Base-by-base conservation (phyloP, 2,797 vertebrate genomes). In the Phoeniculus purpureus region DNA sequence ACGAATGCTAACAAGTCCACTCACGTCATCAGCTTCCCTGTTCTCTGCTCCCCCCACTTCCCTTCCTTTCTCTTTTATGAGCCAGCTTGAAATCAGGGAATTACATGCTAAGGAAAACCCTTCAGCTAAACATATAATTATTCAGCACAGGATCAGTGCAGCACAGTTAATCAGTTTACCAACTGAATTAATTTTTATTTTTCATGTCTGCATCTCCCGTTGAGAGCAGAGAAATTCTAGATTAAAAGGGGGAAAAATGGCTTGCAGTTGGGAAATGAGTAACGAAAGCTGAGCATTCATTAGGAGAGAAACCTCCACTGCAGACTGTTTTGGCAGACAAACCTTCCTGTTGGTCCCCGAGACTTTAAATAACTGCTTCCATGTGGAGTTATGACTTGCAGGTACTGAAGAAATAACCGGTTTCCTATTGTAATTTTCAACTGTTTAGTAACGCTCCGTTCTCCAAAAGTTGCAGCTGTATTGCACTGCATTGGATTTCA, bases 101-200 rank as follows among this genome's bases (percentile, higher is more conserved):
- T 97, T 96, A 96, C 93, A 94, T 96, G 96, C 93, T 94, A 96
- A 95, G 94, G 95, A 96, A 97, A 97, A 92, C 83, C 88, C 95
- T 97, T 96, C 94, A 96, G 96, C 93, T 94, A 97, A 97, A 97
- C 88, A 96, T 96, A 96, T 96, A 96, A 97, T 97, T 97, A 96
- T 95, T 96, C 94, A 83, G 90, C 96, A 94, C 71, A 92, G 94
- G 94, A 97, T 97, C 96, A 95, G 90, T 95, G 88, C 90, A 94
- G 92, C 92, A 89, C 83, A 92, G 91, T 96, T 96, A 95, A 96
- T 97, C 95, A 93, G 91, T 96, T 97, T 96, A 95, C 58, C 88
- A 95, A 89, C 87, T 85, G 93, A 95, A 95, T 96, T 95, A 93
- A 93, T 96, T 97, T 95, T 92, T 81, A 55, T 94, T 96, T 97